Evolutionary conservation across 1,140 invertebrate genomes (phyloP).

Genomic region (Temnothorax longispinosus): DNA sequence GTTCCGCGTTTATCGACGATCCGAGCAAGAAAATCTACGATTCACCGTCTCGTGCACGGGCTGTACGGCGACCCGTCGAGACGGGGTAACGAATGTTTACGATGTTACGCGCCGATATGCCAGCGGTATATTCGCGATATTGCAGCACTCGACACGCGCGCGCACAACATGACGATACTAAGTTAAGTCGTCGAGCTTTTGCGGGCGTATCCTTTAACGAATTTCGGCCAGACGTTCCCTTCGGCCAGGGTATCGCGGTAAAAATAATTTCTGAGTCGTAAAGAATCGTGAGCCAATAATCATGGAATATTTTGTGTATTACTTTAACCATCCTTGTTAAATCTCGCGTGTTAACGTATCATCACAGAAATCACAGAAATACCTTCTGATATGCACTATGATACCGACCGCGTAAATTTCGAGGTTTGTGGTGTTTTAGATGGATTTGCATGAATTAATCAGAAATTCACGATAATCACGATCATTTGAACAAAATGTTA

Average conservation of each 20-base stretch:
- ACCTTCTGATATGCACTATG: background rate
- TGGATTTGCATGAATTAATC: background rate
- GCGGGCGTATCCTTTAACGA: background rate
- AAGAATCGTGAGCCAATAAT: background rate
- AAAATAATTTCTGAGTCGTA: background rate
- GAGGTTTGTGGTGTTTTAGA: background rate
- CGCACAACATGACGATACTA: background rate
- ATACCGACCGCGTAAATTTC: background rate
- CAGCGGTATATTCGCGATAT: slow-evolving; percentile 18
- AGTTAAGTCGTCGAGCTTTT: background rate
- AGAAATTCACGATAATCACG: background rate
- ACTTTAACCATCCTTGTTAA: background rate
- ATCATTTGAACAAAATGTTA: background rate
- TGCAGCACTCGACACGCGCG: slow-evolving; percentile 4
- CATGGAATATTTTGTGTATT: background rate
- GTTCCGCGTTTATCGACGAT: slow-evolving; percentile 57
- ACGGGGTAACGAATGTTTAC: slow-evolving; percentile 38
- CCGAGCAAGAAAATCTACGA: slow-evolving; percentile 54
- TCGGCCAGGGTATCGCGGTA: background rate
- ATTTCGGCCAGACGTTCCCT: too few relatives aligned
- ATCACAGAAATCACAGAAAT: background rate
- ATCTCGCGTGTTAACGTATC: background rate
- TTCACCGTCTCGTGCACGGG: slow-evolving; percentile 28
- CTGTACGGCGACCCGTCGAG: slow-evolving; percentile 30
- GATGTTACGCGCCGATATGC: slow-evolving; percentile 8